These are phyloP conservation scores for Agriopis leucophaearia DNA, from an alignment of 2,888 invertebrate genomes.

Conservation along the genomic window DNA sequence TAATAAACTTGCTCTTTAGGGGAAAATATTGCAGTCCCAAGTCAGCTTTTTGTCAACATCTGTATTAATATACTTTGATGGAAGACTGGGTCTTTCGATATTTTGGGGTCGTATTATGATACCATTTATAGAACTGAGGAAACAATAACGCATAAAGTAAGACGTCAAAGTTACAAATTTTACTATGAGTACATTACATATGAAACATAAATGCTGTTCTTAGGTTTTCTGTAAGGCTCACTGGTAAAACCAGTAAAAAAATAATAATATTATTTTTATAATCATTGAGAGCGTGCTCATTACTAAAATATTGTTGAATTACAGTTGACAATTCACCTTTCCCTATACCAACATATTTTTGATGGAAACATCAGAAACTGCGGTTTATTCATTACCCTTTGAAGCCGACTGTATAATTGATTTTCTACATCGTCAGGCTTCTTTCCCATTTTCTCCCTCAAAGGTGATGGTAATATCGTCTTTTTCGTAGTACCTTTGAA, in stretches of 20 bases:
- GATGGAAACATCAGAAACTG: slow-evolving; percentile 63
- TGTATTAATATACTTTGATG: slow-evolving; percentile 4
- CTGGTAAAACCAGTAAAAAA: too few species aligned
- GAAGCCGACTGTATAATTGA: slow-evolving; percentile 71
- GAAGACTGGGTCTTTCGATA: background rate
- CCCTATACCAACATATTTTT: slow-evolving; percentile 31
- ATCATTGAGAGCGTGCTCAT: background rate
- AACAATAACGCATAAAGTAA: background rate
- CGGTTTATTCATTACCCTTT: slow-evolving; percentile 62
- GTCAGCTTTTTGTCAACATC: slow-evolving; percentile 24
- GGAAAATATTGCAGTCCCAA: slow-evolving; percentile 19
- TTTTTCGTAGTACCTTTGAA: slow-evolving; percentile 38
- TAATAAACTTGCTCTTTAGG: slow-evolving; percentile 27
- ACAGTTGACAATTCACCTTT: background rate
- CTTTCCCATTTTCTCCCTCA: slow-evolving; percentile 65
- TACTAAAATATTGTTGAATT: background rate
- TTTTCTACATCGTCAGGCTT: slow-evolving; percentile 66
- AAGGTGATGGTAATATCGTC: slow-evolving; percentile 58
- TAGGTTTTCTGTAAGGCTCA: too few species aligned
- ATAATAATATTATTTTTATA: background rate
- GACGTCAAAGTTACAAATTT: background rate
- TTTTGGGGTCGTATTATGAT: background rate
- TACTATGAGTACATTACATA: too few species aligned
- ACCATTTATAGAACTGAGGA: background rate
- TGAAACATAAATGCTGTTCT: background rate